Evolutionary conservation across 2,888 invertebrate genomes (phyloP).

Genomic region (Tachina grossa): DNA sequence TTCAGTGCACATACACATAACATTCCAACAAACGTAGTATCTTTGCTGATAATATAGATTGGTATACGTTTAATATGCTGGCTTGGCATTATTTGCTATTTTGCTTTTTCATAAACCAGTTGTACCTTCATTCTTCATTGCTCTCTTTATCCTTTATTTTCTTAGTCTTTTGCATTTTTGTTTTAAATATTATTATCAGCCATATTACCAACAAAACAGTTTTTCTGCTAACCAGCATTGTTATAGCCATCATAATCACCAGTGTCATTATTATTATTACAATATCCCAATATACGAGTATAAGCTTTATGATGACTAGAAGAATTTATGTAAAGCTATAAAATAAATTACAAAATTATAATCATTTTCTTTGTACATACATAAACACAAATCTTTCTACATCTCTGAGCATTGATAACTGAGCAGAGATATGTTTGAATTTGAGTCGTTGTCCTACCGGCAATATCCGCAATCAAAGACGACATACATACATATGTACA

Average conservation of each 20-base stretch:
- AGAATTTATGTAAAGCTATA: slow-evolving; percentile 78
- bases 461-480: slow-evolving; percentile 1
- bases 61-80: slow-evolving; percentile 45
- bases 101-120: slow-evolving; percentile 22
- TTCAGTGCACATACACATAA: not conserved
- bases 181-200: slow-evolving; percentile 24
- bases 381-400: not conserved
- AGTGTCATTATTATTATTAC: slow-evolving; percentile 45
- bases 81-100: slow-evolving; percentile 54
- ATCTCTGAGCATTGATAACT: not conserved
- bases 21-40: slow-evolving; percentile 18
- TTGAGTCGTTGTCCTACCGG: slow-evolving; percentile 35
- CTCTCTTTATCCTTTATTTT: not conserved
- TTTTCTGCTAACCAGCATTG: slow-evolving; percentile 43
- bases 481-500: not conserved
- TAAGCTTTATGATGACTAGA: slow-evolving; percentile 73
- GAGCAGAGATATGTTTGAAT: slow-evolving; percentile 11
- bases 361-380: slow-evolving; percentile 73
- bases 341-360: slow-evolving; percentile 80
- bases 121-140: slow-evolving; percentile 17
- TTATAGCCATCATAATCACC: slow-evolving; percentile 37
- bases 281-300: slow-evolving; percentile 31
- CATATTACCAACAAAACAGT: slow-evolving; percentile 37
- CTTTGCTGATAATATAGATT: slow-evolving; percentile 3
- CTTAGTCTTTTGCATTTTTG: slow-evolving; percentile 5